Evolutionary conservation across 2,888 invertebrate species (phyloP).

Genomic region (Andrena haemorrhoa): DNA sequence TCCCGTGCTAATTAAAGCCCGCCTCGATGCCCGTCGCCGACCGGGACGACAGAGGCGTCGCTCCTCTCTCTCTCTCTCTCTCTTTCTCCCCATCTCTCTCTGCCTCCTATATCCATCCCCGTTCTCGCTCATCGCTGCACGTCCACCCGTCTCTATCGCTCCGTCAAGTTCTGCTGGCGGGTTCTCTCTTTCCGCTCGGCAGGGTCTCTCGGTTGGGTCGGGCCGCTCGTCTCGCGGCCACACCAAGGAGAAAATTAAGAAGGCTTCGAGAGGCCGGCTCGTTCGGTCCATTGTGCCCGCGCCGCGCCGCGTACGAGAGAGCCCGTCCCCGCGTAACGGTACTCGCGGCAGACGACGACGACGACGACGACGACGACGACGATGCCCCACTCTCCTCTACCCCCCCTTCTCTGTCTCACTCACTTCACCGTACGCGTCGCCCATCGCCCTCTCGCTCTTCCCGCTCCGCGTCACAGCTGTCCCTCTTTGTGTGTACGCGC

Average conservation of each 20-base stretch:
- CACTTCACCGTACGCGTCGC: neutral
- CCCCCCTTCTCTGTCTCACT: slow-evolving; percentile 1
- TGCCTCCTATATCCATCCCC: slow-evolving; percentile 5
- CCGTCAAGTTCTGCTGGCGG: neutral
- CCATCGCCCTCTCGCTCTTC: neutral
- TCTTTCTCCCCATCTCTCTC: slow-evolving; percentile 20
- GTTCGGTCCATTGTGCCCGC: slow-evolving; percentile 68
- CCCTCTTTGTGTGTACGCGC: slow-evolving; percentile 37
- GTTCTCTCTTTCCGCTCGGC: slow-evolving; percentile 1
- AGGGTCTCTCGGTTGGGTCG: slow-evolving; percentile 23
- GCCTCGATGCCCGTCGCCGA: slow-evolving; percentile 76
- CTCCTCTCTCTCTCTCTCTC: slow-evolving; percentile 28
- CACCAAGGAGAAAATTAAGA: slow-evolving; percentile 71
- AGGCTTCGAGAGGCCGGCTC: slow-evolving; percentile 65
- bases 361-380: slow-evolving; percentile 53
- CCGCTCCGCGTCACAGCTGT: slow-evolving; percentile 41
- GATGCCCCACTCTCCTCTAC: neutral
- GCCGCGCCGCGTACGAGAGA: slow-evolving; percentile 28
- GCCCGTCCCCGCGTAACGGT: slow-evolving; percentile 63
- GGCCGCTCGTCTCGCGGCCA: slow-evolving; percentile 47
- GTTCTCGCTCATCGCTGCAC: slow-evolving; percentile 13
- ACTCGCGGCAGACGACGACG: slow-evolving; percentile 61
- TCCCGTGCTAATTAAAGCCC: slow-evolving; percentile 82
- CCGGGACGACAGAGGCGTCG: slow-evolving; percentile 68
- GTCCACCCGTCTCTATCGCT: neutral